Evolutionary conservation across 1,140 invertebrate genomes (phyloP).

Genomic region (Lepidurus arcticus): DNA sequence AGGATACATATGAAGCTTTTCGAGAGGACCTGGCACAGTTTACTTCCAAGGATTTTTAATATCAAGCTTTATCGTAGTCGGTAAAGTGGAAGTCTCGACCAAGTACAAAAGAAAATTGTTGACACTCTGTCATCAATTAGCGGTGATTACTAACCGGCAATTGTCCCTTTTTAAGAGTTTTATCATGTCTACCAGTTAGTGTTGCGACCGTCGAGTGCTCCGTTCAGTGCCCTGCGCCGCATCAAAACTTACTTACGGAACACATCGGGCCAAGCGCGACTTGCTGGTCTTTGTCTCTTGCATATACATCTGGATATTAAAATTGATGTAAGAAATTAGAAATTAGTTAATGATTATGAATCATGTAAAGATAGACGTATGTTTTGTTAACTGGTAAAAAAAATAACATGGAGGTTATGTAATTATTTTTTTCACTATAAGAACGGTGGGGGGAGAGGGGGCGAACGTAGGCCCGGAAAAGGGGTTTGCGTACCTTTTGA

Average conservation of each 20-base stretch:
- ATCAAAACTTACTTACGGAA: slow-evolving; percentile 41
- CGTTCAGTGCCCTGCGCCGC: slow-evolving; percentile 39
- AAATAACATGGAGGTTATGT: too few relatives aligned
- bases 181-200: slow-evolving; percentile 41
- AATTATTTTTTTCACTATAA: too few relatives aligned
- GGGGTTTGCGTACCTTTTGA: too few relatives aligned
- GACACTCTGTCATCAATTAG: slow-evolving; percentile 21
- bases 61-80: not conserved
- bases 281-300: too few relatives aligned
- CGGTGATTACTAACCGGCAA: slow-evolving; percentile 36
- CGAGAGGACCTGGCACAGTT: slow-evolving; percentile 22
- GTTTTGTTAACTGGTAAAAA: too few relatives aligned
- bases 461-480: too few relatives aligned
- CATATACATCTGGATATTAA: too few relatives aligned
- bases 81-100: not conserved
- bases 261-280: slow-evolving; percentile 39
- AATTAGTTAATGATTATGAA: too few relatives aligned
- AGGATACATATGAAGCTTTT: slow-evolving; percentile 13
- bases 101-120: not conserved
- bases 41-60: not conserved
- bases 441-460: too few relatives aligned
- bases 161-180: slow-evolving; percentile 36
- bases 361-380: too few relatives aligned
- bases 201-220: slow-evolving; percentile 40
- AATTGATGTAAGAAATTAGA: too few relatives aligned